A percentile compares a stretch with the other conserved stretches of the same genome.
Conservation (phyloP, 2,888 invertebrate species). For the Drosophila suboccidentalis region DNA sequence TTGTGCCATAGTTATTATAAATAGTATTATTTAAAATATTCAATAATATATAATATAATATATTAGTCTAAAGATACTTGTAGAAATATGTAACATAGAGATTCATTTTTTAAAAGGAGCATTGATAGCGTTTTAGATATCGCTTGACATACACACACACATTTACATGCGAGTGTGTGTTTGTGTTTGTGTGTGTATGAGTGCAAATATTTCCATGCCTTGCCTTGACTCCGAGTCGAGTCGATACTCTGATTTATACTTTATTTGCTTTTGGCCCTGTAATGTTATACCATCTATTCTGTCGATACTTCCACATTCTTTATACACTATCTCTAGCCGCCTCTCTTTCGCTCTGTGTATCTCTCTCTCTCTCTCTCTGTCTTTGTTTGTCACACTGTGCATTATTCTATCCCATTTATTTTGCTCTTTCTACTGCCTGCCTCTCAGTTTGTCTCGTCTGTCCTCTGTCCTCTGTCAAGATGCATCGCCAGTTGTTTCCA, state of each 20-base stretch:
- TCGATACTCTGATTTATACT: constrained; percentile 47
- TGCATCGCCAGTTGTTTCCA: constrained; percentile 62
- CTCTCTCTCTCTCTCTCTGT: not conserved
- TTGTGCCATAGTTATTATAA: too few relatives aligned
- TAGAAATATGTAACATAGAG: not conserved
- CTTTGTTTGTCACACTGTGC: constrained; percentile 11
- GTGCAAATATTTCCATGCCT: constrained; percentile 4
- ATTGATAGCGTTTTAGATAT: constrained; percentile 5
- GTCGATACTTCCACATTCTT: constrained; percentile 3
- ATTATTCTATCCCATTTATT: constrained; percentile 52
- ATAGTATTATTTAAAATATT: too few relatives aligned
- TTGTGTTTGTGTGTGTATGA: not conserved
- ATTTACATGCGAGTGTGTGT: not conserved
- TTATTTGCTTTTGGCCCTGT: constrained; percentile 22
- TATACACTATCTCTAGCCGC: constrained; percentile 2
- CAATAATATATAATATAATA: not conserved
- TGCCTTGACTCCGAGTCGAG: constrained; percentile 17
- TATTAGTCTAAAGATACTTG: not conserved
- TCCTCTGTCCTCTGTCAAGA: constrained; percentile 66
- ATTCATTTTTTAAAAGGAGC: constrained; percentile 10
- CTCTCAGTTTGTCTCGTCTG: constrained; percentile 33
- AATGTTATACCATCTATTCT: constrained; percentile 30
- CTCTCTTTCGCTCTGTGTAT: not conserved
- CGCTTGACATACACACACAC: not conserved
- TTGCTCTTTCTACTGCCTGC: constrained; percentile 28